phyloP scores from a whole-genome alignment of 2,888 invertebrate species.

The Dimorphilus gyrociliatus region DNA sequence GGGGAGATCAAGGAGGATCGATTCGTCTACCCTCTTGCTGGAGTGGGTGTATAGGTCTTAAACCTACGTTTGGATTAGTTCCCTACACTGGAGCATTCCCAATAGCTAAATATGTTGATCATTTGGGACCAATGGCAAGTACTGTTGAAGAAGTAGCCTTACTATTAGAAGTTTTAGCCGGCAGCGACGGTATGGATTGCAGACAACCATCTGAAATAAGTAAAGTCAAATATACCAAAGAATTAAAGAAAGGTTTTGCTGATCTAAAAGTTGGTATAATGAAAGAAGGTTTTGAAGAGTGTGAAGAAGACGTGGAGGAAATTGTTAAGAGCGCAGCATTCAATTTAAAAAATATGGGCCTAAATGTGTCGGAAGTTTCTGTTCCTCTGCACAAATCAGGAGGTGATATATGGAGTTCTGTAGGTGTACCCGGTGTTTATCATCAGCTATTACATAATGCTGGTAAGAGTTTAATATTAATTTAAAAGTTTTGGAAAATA shows the following conservation, averaged over 20 bases:
- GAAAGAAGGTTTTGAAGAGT: constrained; percentile 21
- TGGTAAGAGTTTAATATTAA: too few relatives aligned
- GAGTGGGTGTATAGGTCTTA: constrained; percentile 28
- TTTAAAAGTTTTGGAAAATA: too few relatives aligned
- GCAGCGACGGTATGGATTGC: too few relatives aligned
- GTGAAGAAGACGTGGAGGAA: constrained; percentile 15
- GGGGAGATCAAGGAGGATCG: constrained; percentile 31
- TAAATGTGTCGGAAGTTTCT: constrained; percentile 18
- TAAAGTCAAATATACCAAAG: too few relatives aligned
- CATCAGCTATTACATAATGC: too few relatives aligned
- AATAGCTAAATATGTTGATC: constrained; percentile 21
- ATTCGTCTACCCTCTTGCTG: constrained; percentile 24
- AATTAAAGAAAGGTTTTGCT: constrained; percentile 15
- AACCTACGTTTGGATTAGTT: constrained; percentile 29
- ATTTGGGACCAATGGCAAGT: constrained; percentile 27
- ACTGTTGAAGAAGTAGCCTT: constrained; percentile 27
- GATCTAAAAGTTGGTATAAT: constrained; percentile 20
- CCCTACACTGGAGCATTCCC: constrained; percentile 25
- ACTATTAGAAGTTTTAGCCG: constrained; percentile 28
- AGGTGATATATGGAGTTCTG: too few relatives aligned
- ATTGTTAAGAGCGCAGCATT: constrained; percentile 14
- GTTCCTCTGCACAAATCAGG: constrained; percentile 19
- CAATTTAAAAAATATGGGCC: constrained; percentile 12
- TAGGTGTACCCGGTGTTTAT: too few relatives aligned
- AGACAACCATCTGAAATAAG: too few relatives aligned